Evolutionary conservation across 2,113 vertebrate species (phyloP).

Genomic region (Prolemur simus): DNA sequence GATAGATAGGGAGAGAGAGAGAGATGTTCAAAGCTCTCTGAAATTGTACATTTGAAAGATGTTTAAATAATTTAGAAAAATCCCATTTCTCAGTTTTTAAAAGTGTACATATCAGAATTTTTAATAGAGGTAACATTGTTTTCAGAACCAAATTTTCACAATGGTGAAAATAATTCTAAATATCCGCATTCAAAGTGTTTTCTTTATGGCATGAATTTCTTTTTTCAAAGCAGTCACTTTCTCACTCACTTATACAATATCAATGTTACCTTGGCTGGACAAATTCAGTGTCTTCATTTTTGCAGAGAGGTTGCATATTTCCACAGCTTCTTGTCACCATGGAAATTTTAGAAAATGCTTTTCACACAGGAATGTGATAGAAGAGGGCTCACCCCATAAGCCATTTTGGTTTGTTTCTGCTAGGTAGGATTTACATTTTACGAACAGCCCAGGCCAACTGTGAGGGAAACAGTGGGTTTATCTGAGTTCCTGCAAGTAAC

Average conservation of each 20-base stretch:
- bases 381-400: neutral
- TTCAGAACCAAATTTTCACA: neutral
- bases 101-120: neutral
- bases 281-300: neutral
- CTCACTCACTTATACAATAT: neutral
- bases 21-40: neutral
- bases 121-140: neutral
- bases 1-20: neutral
- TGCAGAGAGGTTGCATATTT: neutral
- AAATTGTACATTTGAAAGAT: neutral
- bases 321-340: neutral
- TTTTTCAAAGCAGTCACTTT: neutral
- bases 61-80: constrained; percentile 10
- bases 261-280: neutral
- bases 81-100: neutral
- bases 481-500: neutral
- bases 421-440: neutral
- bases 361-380: neutral
- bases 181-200: neutral
- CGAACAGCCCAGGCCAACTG: neutral
- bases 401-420: neutral
- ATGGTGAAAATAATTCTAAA: neutral
- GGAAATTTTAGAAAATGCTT: neutral
- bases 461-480: neutral
- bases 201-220: neutral